Conservation (phyloP, 2,113 vertebrate species). For the Ameiurus melas region DNA sequence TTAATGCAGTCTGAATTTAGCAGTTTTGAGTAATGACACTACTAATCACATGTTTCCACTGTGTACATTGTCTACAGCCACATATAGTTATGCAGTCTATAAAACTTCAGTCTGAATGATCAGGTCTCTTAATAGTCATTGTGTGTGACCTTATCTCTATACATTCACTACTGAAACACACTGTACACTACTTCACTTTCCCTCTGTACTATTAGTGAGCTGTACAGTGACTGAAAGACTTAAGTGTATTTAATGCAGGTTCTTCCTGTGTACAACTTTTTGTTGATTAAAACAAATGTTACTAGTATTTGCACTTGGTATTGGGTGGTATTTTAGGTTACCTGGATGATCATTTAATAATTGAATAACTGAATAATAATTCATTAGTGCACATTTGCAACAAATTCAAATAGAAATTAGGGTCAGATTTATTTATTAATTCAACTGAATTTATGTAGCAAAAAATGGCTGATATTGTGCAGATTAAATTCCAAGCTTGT, state of each 20-base stretch:
- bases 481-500: not conserved
- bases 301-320: too few species aligned
- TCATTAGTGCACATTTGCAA: not conserved
- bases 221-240: too few species aligned
- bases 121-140: not conserved
- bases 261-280: not conserved
- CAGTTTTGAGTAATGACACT: not conserved
- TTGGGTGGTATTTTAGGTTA: not conserved
- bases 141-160: not conserved
- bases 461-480: not conserved
- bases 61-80: too few species aligned
- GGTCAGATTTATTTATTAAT: not conserved
- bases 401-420: not conserved
- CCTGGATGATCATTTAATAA: too few species aligned
- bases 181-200: not conserved
- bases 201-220: too few species aligned
- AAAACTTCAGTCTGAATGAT: not conserved
- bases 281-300: too few species aligned
- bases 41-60: not conserved
- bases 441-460: not conserved
- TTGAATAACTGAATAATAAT: too few species aligned
- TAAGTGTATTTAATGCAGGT: not conserved
- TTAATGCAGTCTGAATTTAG: not conserved
- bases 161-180: not conserved
- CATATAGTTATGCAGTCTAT: too few species aligned